These are phyloP conservation scores for Orestias chungarensis DNA, from an alignment of 2,797 vertebrate genomes.

Conservation along the genomic window DNA sequence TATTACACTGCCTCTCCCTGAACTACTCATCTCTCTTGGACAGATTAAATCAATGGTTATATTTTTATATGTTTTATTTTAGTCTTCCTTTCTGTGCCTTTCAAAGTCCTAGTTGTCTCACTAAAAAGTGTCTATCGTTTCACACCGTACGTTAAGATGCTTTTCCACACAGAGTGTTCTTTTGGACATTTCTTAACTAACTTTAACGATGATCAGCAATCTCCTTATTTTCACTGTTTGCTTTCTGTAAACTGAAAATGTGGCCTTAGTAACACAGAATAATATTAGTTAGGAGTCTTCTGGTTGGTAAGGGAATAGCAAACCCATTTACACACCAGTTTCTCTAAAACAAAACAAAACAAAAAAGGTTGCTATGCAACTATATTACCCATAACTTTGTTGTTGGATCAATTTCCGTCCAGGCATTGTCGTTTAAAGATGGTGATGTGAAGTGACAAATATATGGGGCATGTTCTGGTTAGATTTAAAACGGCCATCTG, in stretches of 20 bases:
- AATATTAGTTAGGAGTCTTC: neutral
- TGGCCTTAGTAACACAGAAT: neutral
- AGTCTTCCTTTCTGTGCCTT: too few relatives aligned
- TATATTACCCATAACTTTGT: neutral
- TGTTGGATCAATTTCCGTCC: neutral
- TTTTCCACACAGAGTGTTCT: neutral
- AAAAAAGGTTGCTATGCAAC: neutral
- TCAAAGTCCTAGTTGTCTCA: too few relatives aligned
- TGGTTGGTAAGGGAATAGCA: neutral
- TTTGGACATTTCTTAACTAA: neutral
- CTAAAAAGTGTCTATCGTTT: too few relatives aligned
- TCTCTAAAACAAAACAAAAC: neutral
- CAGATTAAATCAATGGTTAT: neutral
- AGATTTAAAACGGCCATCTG: neutral
- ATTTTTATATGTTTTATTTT: too few relatives aligned
- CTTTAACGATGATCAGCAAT: neutral
- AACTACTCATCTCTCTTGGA: neutral
- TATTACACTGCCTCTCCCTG: too few relatives aligned
- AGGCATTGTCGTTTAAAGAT: neutral
- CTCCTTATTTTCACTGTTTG: neutral
- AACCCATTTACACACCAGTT: neutral
- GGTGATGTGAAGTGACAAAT: neutral
- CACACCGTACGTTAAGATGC: neutral
- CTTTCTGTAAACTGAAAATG: neutral
- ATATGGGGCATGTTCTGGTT: neutral